phyloP scores from a whole-genome alignment of 2,113 vertebrate species.

The Microtus montanus region DNA sequence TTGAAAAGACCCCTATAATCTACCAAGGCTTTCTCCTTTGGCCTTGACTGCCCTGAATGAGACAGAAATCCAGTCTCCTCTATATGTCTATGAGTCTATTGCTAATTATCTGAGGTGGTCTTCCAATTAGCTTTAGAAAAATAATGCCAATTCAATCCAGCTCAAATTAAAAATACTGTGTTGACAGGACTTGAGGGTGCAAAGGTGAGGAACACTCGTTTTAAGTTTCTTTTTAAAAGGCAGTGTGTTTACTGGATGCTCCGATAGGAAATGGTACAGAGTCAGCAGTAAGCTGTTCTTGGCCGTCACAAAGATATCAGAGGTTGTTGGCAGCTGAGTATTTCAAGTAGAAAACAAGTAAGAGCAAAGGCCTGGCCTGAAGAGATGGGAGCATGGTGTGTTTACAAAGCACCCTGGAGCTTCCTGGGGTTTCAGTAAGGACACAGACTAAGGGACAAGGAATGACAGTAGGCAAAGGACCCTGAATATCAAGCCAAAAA shows the following conservation, averaged over 20 bases:
- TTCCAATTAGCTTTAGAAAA: constrained; percentile 5
- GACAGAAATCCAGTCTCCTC: background rate
- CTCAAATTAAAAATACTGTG: background rate
- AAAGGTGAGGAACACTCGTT: background rate
- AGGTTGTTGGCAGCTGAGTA: background rate
- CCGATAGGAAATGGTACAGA: background rate
- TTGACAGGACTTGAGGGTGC: background rate
- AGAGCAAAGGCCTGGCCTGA: background rate
- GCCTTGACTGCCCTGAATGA: background rate
- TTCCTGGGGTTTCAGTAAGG: background rate
- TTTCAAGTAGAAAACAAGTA: background rate
- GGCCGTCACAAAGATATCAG: background rate
- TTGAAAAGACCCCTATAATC: background rate
- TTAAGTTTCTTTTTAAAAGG: background rate
- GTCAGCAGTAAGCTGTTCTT: background rate
- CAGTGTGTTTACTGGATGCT: background rate
- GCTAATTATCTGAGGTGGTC: background rate
- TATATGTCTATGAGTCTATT: background rate
- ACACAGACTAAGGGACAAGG: background rate
- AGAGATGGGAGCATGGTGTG: background rate
- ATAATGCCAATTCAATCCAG: background rate
- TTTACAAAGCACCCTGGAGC: background rate
- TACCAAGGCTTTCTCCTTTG: background rate
- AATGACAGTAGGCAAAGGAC: background rate
- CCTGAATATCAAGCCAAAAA: background rate